These are phyloP conservation scores for Diacarnus erythraeanus DNA, from an alignment of 37 sponge, comb jelly and placozoan genomes.

Conservation along the genomic window DNA sequence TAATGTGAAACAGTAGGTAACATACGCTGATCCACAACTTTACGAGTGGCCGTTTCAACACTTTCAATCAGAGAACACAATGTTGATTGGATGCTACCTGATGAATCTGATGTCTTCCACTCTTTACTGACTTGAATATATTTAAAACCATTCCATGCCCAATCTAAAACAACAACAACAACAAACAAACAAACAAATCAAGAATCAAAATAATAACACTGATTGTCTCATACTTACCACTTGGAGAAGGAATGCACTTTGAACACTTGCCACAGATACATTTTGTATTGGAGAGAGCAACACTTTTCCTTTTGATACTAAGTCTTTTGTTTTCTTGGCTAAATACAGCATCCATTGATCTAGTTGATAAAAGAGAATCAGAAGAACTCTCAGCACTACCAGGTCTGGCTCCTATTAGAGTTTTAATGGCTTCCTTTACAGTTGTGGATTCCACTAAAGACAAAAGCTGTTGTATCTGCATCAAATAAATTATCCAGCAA, in stretches of 20 bases:
- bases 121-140: conserved; percentile 69
- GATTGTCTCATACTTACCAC: conserved; percentile 23
- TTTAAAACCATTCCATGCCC: conserved; percentile 72
- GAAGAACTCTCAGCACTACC: not conserved
- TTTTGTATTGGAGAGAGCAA: not conserved
- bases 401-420: conserved; percentile 40
- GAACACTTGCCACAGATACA: conserved; percentile 50
- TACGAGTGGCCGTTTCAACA: conserved; percentile 53
- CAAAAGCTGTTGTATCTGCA: conserved; percentile 68
- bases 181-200: not conserved
- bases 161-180: too few species aligned
- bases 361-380: not conserved
- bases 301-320: conserved; percentile 25
- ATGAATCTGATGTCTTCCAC: conserved; percentile 57
- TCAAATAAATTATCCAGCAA: too few species aligned
- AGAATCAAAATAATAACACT: not conserved
- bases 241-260: conserved; percentile 50
- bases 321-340: not conserved
- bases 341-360: not conserved
- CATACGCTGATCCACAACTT: conserved; percentile 67
- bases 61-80: conserved; percentile 42
- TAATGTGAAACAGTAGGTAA: not conserved
- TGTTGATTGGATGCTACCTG: conserved; percentile 27
- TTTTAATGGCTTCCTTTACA: conserved; percentile 50
- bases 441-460: conserved; percentile 34